A percentile compares a stretch with the other conserved stretches of the same genome.
These are phyloP conservation scores for Gallirallus australis DNA, from an alignment of 2,797 vertebrate species.

Conservation along the genomic window DNA sequence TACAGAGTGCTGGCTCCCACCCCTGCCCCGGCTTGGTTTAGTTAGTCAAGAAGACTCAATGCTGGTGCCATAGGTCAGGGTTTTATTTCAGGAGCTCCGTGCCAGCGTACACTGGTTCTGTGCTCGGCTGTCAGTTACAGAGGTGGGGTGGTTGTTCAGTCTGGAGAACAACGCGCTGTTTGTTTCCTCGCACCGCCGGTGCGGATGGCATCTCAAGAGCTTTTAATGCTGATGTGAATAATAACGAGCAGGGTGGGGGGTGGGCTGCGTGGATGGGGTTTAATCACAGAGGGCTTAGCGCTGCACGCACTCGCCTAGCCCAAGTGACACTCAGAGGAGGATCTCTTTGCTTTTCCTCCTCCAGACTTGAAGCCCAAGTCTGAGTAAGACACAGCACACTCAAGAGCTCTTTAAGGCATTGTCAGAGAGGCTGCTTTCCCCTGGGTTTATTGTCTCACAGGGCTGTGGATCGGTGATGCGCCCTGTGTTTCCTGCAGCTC, in stretches of 20 bases:
- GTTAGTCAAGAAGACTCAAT: accelerated
- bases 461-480: accelerated
- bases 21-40: accelerated
- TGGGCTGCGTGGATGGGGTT: neutral
- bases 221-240: neutral
- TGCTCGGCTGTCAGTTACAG: neutral
- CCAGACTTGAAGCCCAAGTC: neutral
- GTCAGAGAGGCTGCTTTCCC: neutral
- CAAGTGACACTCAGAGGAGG: neutral
- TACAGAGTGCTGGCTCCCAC: accelerated
- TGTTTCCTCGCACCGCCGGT: accelerated
- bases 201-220: neutral
- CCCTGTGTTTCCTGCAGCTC: neutral
- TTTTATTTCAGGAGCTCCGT: neutral
- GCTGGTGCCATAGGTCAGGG: accelerated
- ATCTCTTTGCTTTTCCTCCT: slow-evolving; percentile 14
- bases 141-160: neutral
- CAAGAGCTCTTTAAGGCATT: neutral
- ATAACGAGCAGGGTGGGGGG: neutral
- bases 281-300: neutral
- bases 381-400: neutral
- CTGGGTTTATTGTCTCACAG: neutral
- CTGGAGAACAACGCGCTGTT: neutral
- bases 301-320: neutral
- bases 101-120: accelerated